phyloP scores from a whole-genome alignment of 2,797 vertebrate species.

The Chaunax sp. region DNA sequence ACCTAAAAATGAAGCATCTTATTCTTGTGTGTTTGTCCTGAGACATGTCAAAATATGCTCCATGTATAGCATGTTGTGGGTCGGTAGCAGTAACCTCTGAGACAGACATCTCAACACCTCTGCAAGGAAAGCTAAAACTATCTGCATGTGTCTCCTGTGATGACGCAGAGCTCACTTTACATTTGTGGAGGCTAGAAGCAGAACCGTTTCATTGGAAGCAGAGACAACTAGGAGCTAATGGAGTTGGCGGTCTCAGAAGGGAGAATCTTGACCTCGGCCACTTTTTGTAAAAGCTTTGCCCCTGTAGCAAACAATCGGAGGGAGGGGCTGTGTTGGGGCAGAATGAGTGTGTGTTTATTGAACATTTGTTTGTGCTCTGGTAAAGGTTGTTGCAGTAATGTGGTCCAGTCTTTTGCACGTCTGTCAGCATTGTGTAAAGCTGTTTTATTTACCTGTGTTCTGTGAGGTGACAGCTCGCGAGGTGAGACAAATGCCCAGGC shows the following conservation, averaged over 20 bases:
- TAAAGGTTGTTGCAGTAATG: conserved; percentile 55
- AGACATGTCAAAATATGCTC: too few species aligned
- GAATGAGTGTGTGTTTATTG: conserved; percentile 65
- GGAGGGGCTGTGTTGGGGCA: conserved; percentile 46
- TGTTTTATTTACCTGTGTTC: conserved; percentile 50
- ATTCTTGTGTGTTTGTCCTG: too few species aligned
- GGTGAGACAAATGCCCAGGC: conserved; percentile 56
- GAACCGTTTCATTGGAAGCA: conserved; percentile 44
- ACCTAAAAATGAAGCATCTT: too few species aligned
- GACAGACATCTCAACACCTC: not conserved
- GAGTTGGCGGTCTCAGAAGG: conserved; percentile 72
- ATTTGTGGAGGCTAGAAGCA: conserved; percentile 1
- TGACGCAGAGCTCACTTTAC: not conserved
- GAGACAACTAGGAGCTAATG: conserved; percentile 75
- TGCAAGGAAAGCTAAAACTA: not conserved
- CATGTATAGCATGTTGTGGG: too few species aligned
- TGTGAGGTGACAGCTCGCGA: conserved; percentile 66
- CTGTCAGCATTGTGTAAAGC: conserved; percentile 61
- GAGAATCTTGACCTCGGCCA: conserved; percentile 64
- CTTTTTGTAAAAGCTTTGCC: conserved; percentile 83
- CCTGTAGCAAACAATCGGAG: conserved; percentile 70
- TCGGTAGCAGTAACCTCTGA: too few species aligned
- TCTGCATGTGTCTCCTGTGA: not conserved
- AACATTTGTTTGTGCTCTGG: conserved; percentile 75
- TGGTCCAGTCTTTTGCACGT: conserved; percentile 61